Percentiles rank a stretch among this genome's conserved stretches.
Evolutionary conservation across 2,888 invertebrate species (phyloP).

Genomic region (Himalopsyche kuldschensis): DNA sequence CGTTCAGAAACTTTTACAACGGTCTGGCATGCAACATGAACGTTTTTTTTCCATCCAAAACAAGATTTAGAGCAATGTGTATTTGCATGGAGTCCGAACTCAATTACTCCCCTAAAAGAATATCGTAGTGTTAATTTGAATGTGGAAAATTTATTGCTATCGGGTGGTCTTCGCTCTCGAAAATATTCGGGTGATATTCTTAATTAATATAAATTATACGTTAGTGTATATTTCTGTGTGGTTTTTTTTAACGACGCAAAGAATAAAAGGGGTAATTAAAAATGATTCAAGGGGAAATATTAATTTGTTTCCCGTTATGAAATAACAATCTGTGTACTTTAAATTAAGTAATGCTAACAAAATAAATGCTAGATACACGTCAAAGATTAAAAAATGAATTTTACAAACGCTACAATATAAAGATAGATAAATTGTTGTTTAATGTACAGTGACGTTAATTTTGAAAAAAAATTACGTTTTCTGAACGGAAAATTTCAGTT

Average conservation of each 20-base stretch:
- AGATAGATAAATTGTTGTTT: no score
- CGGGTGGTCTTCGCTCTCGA: constrained; percentile 23
- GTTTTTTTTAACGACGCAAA: not conserved
- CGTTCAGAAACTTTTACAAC: constrained; percentile 27
- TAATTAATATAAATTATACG: constrained; percentile 29
- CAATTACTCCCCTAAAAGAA: constrained; percentile 22
- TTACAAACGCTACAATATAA: no score
- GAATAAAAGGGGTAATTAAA: not conserved
- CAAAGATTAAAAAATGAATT: no score
- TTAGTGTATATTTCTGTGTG: not conserved
- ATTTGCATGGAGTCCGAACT: constrained; percentile 31
- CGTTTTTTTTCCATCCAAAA: not conserved
- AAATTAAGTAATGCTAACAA: no score
- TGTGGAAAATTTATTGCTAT: constrained; percentile 24
- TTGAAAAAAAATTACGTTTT: no score
- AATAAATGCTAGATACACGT: no score
- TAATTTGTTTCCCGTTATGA: not conserved
- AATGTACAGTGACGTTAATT: no score
- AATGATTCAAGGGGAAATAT: not conserved
- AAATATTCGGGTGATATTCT: constrained; percentile 28
- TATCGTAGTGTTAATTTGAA: constrained; percentile 28
- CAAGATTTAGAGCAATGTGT: not conserved
- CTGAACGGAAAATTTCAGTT: no score
- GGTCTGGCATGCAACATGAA: constrained; percentile 19
- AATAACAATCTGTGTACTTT: no score